phyloP scores from a whole-genome alignment of 30 jellyfish, hydroid and myxozoan species.

The Aurelia aurita region DNA sequence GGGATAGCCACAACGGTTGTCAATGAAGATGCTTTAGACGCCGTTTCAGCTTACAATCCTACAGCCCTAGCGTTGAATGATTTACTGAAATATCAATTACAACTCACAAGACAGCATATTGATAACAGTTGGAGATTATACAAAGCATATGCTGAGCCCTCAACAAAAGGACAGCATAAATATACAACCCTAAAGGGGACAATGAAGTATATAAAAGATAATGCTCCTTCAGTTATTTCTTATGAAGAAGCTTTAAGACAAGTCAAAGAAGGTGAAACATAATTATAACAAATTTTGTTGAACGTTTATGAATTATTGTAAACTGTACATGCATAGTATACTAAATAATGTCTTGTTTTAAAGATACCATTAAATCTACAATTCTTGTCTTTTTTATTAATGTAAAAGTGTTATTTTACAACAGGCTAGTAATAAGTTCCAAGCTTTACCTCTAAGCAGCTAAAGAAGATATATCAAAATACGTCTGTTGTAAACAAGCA shows the following conservation, averaged over 20 bases:
- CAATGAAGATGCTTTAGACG: constrained; percentile 71
- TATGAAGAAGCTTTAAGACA: constrained; percentile 83
- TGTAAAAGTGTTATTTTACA: too few species aligned
- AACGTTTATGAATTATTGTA: too few species aligned
- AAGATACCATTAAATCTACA: too few species aligned
- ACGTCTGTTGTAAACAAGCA: too few species aligned
- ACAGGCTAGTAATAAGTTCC: too few species aligned
- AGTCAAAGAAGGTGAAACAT: constrained; percentile 27
- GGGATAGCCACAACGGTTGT: constrained; percentile 79
- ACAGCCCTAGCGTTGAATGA: constrained; percentile 87
- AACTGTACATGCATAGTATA: too few species aligned
- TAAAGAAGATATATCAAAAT: too few species aligned
- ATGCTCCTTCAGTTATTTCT: constrained; percentile 72
- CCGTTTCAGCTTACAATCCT: constrained; percentile 80
- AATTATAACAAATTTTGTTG: neutral
- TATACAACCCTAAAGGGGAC: constrained; percentile 87
- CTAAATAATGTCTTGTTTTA: too few species aligned
- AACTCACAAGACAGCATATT: constrained; percentile 74
- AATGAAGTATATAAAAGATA: constrained; percentile 62
- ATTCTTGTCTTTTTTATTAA: too few species aligned
- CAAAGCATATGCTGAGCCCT: constrained; percentile 79
- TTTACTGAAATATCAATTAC: constrained; percentile 75
- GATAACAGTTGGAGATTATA: constrained; percentile 86
- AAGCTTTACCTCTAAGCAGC: too few species aligned
- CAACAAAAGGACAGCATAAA: constrained; percentile 31